Evolutionary conservation across 2,888 invertebrate genomes (phyloP).

Genomic region (Crocallis elinguaria): DNA sequence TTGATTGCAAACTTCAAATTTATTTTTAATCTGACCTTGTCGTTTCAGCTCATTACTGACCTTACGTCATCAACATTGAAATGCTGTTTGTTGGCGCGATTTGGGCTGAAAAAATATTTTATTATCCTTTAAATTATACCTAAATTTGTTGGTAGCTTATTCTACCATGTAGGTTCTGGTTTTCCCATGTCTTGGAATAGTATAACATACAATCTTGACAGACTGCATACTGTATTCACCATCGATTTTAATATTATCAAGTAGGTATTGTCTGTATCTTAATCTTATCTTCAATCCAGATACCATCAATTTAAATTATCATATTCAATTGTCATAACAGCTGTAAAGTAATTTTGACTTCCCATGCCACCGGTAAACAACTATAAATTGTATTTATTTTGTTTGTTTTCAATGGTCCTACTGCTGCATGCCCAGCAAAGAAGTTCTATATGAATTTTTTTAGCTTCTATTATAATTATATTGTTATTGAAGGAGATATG

Average conservation of each 20-base stretch:
- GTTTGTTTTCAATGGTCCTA: too few species aligned
- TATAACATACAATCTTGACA: too few species aligned
- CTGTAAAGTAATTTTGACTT: too few species aligned
- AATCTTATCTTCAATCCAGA: not conserved
- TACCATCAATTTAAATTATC: not conserved
- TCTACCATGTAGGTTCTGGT: not conserved
- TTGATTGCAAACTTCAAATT: conserved; percentile 44
- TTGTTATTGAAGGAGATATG: too few species aligned
- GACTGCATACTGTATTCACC: too few species aligned
- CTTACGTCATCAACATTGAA: conserved; percentile 69
- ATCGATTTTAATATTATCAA: not conserved
- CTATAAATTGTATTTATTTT: too few species aligned
- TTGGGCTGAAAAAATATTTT: not conserved
- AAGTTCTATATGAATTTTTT: too few species aligned
- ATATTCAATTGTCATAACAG: too few species aligned
- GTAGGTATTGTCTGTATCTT: not conserved
- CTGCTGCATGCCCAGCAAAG: too few species aligned
- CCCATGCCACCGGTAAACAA: too few species aligned
- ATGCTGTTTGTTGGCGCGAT: not conserved
- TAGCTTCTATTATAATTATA: too few species aligned
- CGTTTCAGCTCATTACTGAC: conserved; percentile 60
- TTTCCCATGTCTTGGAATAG: not conserved
- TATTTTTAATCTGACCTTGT: conserved; percentile 81
- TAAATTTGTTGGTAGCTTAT: not conserved
- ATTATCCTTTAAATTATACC: not conserved